phyloP scores from a whole-genome alignment of 2,113 vertebrate species.

The Nyctereutes procyonoides region DNA sequence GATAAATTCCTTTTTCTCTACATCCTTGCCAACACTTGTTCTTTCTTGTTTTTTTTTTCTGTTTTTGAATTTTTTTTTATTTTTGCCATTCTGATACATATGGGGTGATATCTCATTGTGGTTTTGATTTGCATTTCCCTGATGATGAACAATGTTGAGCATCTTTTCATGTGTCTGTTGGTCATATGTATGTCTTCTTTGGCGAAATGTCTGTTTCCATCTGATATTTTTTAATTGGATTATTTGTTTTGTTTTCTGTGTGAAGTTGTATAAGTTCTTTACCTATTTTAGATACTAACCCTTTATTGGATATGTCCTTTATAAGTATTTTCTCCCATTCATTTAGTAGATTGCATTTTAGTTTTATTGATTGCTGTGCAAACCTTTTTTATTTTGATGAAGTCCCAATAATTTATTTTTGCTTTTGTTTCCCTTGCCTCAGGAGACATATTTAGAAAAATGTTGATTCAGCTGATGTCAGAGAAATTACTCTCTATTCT shows the following conservation, averaged over 20 bases:
- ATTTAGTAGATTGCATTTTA: neutral
- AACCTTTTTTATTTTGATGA: too few relatives aligned
- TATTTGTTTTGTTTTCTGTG: neutral
- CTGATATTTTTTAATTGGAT: neutral
- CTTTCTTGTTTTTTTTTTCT: neutral
- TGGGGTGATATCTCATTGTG: neutral
- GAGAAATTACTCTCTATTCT: too few relatives aligned
- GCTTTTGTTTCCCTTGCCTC: too few relatives aligned
- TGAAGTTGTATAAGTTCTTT: neutral
- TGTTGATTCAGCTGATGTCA: too few relatives aligned
- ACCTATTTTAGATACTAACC: neutral
- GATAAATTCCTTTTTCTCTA: neutral
- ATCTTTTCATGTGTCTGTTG: neutral
- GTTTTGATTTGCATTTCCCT: neutral
- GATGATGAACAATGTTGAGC: neutral
- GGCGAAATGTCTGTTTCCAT: neutral
- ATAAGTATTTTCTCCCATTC: neutral
- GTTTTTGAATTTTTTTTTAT: neutral
- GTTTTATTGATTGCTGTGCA: neutral
- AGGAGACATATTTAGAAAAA: too few relatives aligned
- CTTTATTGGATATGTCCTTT: neutral
- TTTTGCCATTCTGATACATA: neutral
- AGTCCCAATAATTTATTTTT: too few relatives aligned
- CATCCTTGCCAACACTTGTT: neutral
- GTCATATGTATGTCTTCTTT: neutral